These are phyloP conservation scores for Pleuronectes platessa DNA, from an alignment of 2,113 vertebrate species.

Conservation along the genomic window DNA sequence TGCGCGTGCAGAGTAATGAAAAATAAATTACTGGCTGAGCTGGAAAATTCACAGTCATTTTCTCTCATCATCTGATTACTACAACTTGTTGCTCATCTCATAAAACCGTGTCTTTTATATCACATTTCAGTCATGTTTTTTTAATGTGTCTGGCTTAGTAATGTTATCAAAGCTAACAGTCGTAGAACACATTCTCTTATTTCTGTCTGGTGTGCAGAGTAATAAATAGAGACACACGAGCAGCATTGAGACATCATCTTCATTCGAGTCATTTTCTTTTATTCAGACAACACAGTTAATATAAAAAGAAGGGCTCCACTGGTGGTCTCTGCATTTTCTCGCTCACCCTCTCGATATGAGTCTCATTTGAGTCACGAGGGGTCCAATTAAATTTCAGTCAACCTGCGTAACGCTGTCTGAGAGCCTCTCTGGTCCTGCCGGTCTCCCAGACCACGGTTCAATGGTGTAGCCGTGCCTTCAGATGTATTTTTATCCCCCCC, in stretches of 20 bases:
- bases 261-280: conserved; percentile 7
- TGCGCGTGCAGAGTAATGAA: conserved; percentile 11
- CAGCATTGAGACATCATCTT: conserved; percentile 8
- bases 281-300: conserved; percentile 16
- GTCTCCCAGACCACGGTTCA: conserved; percentile 41
- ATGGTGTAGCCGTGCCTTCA: conserved; percentile 19
- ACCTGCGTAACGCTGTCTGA: conserved; percentile 46
- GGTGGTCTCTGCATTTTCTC: conserved; percentile 8
- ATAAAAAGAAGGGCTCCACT: conserved; percentile 28
- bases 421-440: conserved; percentile 32
- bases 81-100: conserved; percentile 31
- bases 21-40: conserved; percentile 20
- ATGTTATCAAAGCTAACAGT: conserved; percentile 2
- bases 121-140: not conserved
- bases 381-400: conserved; percentile 60
- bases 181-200: not conserved
- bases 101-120: conserved; percentile 21
- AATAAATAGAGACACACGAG: conserved; percentile 10
- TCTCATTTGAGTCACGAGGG: conserved; percentile 14
- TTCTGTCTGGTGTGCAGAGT: not conserved
- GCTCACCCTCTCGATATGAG: conserved; percentile 29
- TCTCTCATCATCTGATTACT: not conserved
- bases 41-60: conserved; percentile 13
- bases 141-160: not conserved
- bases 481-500: conserved; percentile 46